Percentiles rank a stretch among this genome's conserved stretches.
phyloP scores from a whole-genome alignment of 1,140 invertebrate genomes.

The Zaprionus africanus region DNA sequence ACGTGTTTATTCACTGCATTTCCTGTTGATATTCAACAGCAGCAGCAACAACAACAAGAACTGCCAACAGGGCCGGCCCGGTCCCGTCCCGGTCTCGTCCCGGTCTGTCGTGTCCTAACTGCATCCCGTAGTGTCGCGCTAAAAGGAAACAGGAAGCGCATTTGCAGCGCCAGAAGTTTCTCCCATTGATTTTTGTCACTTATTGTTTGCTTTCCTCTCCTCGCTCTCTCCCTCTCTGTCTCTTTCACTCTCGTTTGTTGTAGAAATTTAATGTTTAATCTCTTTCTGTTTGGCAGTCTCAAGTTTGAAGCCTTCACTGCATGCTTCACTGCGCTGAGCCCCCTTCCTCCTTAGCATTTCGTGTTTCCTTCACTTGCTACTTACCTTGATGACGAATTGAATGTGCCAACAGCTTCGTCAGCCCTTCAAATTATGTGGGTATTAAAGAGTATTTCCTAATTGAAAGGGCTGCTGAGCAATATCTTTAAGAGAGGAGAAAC shows the following conservation, averaged over 20 bases:
- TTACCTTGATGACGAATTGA: slow-evolving; percentile 6
- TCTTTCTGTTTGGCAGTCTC: slow-evolving; percentile 27
- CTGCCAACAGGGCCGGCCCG: slow-evolving; percentile 23
- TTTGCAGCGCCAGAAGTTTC: slow-evolving; percentile 57
- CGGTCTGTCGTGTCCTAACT: slow-evolving; percentile 28
- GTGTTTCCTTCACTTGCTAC: background rate
- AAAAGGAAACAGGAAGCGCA: slow-evolving; percentile 75
- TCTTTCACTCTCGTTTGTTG: background rate
- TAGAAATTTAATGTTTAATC: slow-evolving; percentile 25
- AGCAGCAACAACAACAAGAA: slow-evolving; percentile 23
- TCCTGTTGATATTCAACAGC: slow-evolving; percentile 82
- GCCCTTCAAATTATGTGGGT: background rate
- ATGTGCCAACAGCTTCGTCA: background rate
- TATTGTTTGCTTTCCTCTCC: slow-evolving; percentile 57
- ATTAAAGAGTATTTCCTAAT: background rate
- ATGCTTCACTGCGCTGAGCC: slow-evolving; percentile 20
- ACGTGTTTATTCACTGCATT: slow-evolving; percentile 82
- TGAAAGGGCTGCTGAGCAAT: background rate
- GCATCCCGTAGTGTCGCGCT: slow-evolving; percentile 30
- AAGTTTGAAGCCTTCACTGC: slow-evolving; percentile 19
- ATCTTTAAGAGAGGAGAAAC: background rate
- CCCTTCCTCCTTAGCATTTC: background rate
- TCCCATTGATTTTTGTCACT: slow-evolving; percentile 73
- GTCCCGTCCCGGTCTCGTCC: background rate
- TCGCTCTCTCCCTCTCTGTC: background rate